Evolutionary conservation across 2,113 vertebrate species (phyloP).

Genomic region (Pavo muticus): DNA sequence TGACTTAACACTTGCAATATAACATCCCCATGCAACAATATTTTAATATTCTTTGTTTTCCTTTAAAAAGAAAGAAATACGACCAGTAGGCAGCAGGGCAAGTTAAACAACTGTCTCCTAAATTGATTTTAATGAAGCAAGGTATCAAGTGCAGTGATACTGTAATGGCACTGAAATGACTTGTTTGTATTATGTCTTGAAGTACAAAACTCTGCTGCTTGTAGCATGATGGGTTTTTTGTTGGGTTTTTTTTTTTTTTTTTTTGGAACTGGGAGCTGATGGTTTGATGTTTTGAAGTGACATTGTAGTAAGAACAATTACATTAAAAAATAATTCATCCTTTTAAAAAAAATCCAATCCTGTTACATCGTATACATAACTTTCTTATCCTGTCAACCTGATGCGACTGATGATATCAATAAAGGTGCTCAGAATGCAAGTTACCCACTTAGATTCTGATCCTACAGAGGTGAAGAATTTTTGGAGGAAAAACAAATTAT

Average conservation of each 20-base stretch:
- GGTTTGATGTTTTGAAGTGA: background rate
- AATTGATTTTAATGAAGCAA: constrained; percentile 60
- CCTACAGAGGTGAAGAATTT: background rate
- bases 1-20: background rate
- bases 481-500: background rate
- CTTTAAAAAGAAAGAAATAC: constrained; percentile 66
- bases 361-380: background rate
- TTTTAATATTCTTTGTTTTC: constrained; percentile 64
- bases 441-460: background rate
- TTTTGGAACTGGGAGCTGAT: constrained; percentile 10
- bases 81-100: constrained; percentile 42
- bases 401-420: background rate
- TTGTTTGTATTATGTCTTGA: constrained; percentile 43
- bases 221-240: background rate
- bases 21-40: constrained; percentile 10
- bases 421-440: background rate
- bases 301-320: background rate
- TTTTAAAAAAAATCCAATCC: background rate
- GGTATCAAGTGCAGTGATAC: constrained; percentile 31
- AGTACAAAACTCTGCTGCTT: background rate
- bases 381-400: background rate
- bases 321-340: background rate
- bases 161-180: constrained; percentile 50
- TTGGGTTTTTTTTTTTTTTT: no score
- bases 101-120: constrained; percentile 64